Base-by-base conservation (phyloP, 2,113 vertebrate species). In the Nycticebus coucang region DNA sequence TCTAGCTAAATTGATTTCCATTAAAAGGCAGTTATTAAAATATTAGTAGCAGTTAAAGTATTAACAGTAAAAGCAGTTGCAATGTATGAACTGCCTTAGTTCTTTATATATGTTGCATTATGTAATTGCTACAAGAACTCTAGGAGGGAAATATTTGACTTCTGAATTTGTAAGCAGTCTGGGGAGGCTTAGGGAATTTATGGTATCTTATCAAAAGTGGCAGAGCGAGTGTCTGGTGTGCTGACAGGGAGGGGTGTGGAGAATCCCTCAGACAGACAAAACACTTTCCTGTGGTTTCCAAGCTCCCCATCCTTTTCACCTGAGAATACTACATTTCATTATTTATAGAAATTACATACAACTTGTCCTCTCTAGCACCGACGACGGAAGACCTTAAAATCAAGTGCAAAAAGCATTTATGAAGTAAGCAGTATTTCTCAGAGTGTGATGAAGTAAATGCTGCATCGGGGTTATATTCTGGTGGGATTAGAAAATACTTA, bases 401-500 rank as follows among this genome's bases (percentile, higher is more conserved):
- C n/a, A 60, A 83, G 22, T n/a, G n/a, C 15, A 21, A 1, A 57
- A 84, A 94, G 77, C 28, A 78, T 6, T 57, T 72, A 69, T 62
- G 45, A 93, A 81, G 85, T 87, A 74, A 45, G 9, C 24, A 87
- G 21, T 68, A 83, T 37, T 37, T 71, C 79, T 28, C 8, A 37
- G 77, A 28, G 18, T 59, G 30, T 91, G 91, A 87, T 80, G 81
- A 92, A 92, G 9, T 10, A 57, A 66, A 64, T 84, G 41, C 3
- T 79, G 41, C 28, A 80, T 15, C 69, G 21, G 19, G 35, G 15
- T 88, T 80, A 55, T 71, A 89, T 35, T 71, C 59, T 91, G 62
- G 18, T 15, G 30, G 71, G n/a, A 83, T 84, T 95, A 64, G 53
- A 85, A 96, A 96, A 41, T 74, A 69, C 18, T 79, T 81, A 91